Base-by-base conservation (phyloP, 2,113 vertebrate genomes). In the Cephalopterus ornatus region DNA sequence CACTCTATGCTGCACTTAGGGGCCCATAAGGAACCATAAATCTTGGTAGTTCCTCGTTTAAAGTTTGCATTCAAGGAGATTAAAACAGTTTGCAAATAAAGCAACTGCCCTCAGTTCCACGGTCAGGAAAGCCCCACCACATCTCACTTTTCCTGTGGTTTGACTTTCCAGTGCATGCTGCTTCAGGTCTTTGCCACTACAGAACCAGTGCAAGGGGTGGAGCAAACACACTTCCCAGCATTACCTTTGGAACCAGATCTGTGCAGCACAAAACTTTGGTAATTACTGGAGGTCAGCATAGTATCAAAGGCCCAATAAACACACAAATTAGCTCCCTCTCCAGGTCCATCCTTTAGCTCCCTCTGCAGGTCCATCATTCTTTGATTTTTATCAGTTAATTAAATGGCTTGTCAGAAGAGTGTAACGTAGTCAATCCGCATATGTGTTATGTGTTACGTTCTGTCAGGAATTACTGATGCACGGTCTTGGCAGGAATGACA, bases 331-430 rank as follows among this genome's bases (percentile, higher is more conserved):
- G 4, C 39, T 83, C 75, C n/a, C 53, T 85, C 58, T 88, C 68
- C 75, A 90, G 78, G 74, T 92, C 47, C 63, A 59, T 61, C 89
- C 55, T 33, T n/a, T 58, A 59, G 4, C 39, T 83, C 75, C n/a
- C 53, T 85, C 58, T 88, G 65, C 75, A 90, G 78, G 74, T 92
- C 47, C 63, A 59, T 52, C 32, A 55, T 50, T 65, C 68, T 55
- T 84, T 91, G 74, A 55, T 82, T 96, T 95, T 88, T 83, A 93
- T 89, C 88, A 91, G 63, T 92, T 92, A 97, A 85, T 78, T 94
- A 96, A 93, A 88, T 63, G 46, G 8, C 68, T 92, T 85, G 61
- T 88, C 67, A 89, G 77, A 83, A 80, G 50, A 59, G 58, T 12
- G 37, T 39, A 66, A 70, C 2, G 1, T 53, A 87, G 53, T 80